Percentiles rank a stretch among this genome's conserved stretches.
Conservation (phyloP, 2,888 invertebrate genomes). For the Endotricha flammealis region DNA sequence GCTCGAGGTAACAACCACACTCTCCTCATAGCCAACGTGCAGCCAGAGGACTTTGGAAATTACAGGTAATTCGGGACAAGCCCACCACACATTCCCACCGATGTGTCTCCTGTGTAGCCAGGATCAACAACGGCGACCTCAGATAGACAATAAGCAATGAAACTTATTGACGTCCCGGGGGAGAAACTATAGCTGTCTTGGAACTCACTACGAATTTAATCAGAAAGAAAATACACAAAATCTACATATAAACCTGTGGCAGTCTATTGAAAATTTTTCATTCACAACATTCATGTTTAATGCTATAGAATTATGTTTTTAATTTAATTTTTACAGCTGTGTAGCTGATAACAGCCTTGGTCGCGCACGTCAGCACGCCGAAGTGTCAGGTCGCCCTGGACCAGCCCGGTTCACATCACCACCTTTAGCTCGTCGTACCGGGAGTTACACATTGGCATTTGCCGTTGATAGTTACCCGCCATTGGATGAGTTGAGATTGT, state of each 20-base stretch:
- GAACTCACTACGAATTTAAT: too few relatives aligned
- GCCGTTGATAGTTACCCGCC: slow-evolving; percentile 85
- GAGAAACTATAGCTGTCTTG: too few relatives aligned
- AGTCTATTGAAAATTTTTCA: too few relatives aligned
- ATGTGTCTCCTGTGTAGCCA: too few relatives aligned
- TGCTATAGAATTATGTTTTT: too few relatives aligned
- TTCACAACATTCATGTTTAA: too few relatives aligned
- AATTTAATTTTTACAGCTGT: slow-evolving; percentile 78
- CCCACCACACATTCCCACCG: too few relatives aligned
- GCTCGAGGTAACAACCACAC: slow-evolving; percentile 83
- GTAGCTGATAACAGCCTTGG: slow-evolving; percentile 84
- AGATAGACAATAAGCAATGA: too few relatives aligned
- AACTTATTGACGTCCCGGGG: too few relatives aligned
- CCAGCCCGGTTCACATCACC: slow-evolving; percentile 83
- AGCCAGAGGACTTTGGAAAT: slow-evolving; percentile 84
- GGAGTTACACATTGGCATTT: slow-evolving; percentile 83
- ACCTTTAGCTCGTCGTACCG: slow-evolving; percentile 79
- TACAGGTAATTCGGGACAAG: slow-evolving; percentile 81
- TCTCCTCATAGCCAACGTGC: slow-evolving; percentile 80
- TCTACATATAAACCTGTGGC: too few relatives aligned
- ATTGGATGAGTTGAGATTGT: slow-evolving; percentile 82
- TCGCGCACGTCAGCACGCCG: slow-evolving; percentile 83
- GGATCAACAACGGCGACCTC: too few relatives aligned
- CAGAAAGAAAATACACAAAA: too few relatives aligned
- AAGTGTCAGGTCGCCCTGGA: slow-evolving; percentile 83